Evolutionary conservation across 2,113 vertebrate genomes (phyloP).

Genomic region (Solea senegalensis): DNA sequence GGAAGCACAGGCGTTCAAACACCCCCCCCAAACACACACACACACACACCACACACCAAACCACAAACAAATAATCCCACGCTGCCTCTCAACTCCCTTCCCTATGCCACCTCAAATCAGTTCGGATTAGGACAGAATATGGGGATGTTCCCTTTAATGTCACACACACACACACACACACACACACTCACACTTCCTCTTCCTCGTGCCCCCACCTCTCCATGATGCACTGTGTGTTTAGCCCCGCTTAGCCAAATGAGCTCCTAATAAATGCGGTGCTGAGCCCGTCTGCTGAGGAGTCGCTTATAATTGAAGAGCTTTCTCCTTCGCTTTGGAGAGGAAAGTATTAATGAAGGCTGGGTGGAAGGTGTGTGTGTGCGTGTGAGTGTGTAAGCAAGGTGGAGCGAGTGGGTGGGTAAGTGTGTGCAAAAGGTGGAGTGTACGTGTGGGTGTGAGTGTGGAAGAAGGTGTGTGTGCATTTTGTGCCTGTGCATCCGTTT

Average conservation of each 20-base stretch:
- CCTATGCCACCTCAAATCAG: slow-evolving; percentile 78
- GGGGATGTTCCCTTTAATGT: slow-evolving; percentile 81
- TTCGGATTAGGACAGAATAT: slow-evolving; percentile 81
- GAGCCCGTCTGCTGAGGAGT: slow-evolving; percentile 68
- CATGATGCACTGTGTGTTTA: slow-evolving; percentile 70
- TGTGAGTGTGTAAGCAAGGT: slow-evolving; percentile 49
- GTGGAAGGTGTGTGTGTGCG: slow-evolving; percentile 38
- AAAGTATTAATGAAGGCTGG: slow-evolving; percentile 72
- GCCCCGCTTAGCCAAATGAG: slow-evolving; percentile 81
- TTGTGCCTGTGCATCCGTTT: slow-evolving; percentile 4
- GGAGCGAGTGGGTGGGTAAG: slow-evolving; percentile 39
- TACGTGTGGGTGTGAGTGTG: slow-evolving; percentile 10
- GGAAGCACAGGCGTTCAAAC: slow-evolving; percentile 66
- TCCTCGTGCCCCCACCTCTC: slow-evolving; percentile 5
- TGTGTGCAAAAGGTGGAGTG: slow-evolving; percentile 57
- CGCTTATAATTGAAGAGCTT: slow-evolving; percentile 76
- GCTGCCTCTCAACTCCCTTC: slow-evolving; percentile 59
- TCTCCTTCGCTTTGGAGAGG: slow-evolving; percentile 67
- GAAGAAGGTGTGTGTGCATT: slow-evolving; percentile 8
- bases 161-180: slow-evolving; percentile 30
- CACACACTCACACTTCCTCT: slow-evolving; percentile 28
- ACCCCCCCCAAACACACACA: slow-evolving; percentile 24
- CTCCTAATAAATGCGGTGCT: slow-evolving; percentile 75
- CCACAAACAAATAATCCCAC: slow-evolving; percentile 83
- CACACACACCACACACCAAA: neutral